Evolutionary conservation across 2,888 invertebrate genomes (phyloP), one percentile per base, ranked within the genome.

Genomic region (Ceramica pisi): DNA sequence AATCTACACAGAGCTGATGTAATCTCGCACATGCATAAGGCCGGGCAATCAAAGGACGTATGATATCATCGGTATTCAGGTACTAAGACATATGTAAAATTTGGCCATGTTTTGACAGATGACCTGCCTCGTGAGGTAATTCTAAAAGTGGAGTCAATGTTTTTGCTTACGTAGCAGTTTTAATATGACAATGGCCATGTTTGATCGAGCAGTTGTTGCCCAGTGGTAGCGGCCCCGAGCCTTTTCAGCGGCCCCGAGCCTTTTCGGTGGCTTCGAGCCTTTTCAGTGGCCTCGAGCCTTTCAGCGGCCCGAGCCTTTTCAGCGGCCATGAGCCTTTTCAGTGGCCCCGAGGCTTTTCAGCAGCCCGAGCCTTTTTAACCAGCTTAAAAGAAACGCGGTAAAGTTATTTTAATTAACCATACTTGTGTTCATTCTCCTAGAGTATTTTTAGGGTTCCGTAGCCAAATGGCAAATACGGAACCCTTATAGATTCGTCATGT

Each of bases 61-160:
- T 69, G 63, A 69, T 61, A 19, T 75, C 63, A 69, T 50, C 44
- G 44, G 14, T 26, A 56, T 71, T 60, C 44, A 60, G 41, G 48
- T 61, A 61, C 26, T 3, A 10, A 31, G 14, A 61, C 63, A 41
- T 66, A 66, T 59, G 73, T 55, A 59, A 59, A 66, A 41, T 66
- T 38, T 73, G 66, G 46, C 38, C 16, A 60, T 66, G 48, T 46
- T 67, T 44, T 44, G 23, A 51, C 46, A 46, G 21, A 26, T 57
- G 64, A 44, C n/a, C 12, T 56, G 50, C 44, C 23, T 35, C 48
- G 19, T 16, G 23, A 23, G 16, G 7, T 7, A 16, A 35, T 51
- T 41, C 23, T 57, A 46, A 56, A 56, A 35, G 10, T n/a, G 3
- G 5, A 1, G 9, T 71, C 53, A 55, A 71, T 38, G 35, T 19